A percentile compares a stretch with the other conserved stretches of the same genome.
phyloP scores from a whole-genome alignment of 2,113 vertebrate species.

The Chunga burmeisteri region DNA sequence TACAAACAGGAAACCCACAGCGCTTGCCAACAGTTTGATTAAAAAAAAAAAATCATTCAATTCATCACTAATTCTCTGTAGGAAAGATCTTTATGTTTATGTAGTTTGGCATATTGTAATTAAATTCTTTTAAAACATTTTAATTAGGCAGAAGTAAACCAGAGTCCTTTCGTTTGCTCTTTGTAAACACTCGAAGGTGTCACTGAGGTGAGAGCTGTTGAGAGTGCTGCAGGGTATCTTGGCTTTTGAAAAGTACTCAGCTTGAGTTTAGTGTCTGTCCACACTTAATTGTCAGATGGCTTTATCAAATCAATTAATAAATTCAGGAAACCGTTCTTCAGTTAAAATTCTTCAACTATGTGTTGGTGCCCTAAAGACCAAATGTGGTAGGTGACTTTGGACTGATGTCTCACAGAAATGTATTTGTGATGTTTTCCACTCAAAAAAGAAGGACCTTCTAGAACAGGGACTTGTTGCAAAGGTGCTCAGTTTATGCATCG shows the following conservation, averaged over 20 bases:
- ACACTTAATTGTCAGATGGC: background rate
- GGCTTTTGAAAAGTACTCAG: background rate
- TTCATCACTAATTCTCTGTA: conserved; percentile 69
- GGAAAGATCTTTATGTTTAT: conserved; percentile 71
- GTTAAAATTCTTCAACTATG: background rate
- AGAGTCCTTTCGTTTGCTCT: conserved; percentile 36
- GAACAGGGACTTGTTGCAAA: background rate
- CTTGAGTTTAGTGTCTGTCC: background rate
- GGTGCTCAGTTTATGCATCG: background rate
- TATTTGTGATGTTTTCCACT: background rate
- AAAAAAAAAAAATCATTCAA: conserved; percentile 56
- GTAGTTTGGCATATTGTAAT: conserved; percentile 66
- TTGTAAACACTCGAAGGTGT: conserved; percentile 3
- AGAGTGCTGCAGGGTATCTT: background rate
- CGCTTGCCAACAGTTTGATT: conserved; percentile 73
- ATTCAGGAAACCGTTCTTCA: background rate
- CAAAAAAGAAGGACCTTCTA: background rate
- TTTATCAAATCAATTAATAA: background rate
- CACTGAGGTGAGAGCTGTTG: background rate
- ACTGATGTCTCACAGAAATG: background rate
- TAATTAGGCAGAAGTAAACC: conserved; percentile 68
- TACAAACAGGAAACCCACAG: conserved; percentile 69
- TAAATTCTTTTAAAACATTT: conserved; percentile 72
- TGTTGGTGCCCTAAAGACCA: background rate
- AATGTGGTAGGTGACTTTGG: background rate